These are phyloP conservation scores for Coccyzus lansbergi DNA, from an alignment of 2,797 vertebrate genomes.

Conservation along the genomic window DNA sequence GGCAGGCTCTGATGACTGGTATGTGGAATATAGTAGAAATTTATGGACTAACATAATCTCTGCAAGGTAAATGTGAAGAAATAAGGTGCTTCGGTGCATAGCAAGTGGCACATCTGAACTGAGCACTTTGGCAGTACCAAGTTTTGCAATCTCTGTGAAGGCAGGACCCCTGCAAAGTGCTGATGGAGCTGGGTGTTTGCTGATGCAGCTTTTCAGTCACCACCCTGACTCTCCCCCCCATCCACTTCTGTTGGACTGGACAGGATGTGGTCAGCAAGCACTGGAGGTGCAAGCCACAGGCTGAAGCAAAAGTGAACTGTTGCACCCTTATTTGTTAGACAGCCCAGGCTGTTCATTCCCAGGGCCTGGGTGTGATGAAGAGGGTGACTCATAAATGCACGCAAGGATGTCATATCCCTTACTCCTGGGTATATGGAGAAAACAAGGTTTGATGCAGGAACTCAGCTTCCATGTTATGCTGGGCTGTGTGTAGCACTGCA, in stretches of 20 bases:
- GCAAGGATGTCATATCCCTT: not conserved
- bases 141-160: not conserved
- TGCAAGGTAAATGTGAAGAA: not conserved
- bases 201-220: not conserved
- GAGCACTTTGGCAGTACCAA: rapidly evolving
- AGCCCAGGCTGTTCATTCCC: not conserved
- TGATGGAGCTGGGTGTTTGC: not conserved
- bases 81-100: not conserved
- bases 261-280: not conserved
- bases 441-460: not conserved
- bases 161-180: not conserved
- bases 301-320: not conserved
- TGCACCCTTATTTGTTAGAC: not conserved
- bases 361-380: not conserved
- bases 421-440: not conserved
- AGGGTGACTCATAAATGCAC: not conserved
- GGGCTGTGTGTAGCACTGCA: not conserved
- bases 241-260: not conserved
- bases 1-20: not conserved
- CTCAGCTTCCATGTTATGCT: not conserved
- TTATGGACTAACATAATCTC: not conserved
- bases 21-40: not conserved
- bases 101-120: rapidly evolving
- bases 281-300: not conserved
- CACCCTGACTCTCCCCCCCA: no score